Conservation (phyloP, 2,113 vertebrate genomes). For the Suncus etruscus region DNA sequence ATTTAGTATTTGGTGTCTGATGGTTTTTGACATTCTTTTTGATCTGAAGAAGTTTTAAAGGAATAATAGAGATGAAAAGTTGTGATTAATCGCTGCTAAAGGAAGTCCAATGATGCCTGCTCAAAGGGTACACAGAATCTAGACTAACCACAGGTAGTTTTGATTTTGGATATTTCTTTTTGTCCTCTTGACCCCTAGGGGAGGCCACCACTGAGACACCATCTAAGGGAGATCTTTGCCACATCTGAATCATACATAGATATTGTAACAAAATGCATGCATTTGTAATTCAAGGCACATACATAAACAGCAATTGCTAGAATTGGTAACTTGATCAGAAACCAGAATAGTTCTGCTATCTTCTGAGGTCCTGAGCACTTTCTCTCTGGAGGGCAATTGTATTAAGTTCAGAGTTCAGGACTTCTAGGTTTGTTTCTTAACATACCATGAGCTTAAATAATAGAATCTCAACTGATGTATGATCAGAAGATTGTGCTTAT, state of each 20-base stretch:
- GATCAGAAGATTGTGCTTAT: not conserved
- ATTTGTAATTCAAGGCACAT: not conserved
- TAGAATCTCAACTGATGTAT: not conserved
- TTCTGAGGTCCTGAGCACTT: not conserved
- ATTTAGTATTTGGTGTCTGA: not conserved
- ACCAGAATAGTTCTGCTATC: not conserved
- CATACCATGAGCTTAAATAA: not conserved
- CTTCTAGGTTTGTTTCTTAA: not conserved
- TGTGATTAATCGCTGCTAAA: not conserved
- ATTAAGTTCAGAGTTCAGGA: constrained; percentile 20
- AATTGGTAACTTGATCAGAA: not conserved
- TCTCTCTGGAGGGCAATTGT: constrained; percentile 25
- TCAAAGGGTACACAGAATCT: not conserved
- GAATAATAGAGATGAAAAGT: not conserved
- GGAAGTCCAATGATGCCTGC: not conserved
- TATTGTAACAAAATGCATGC: not conserved
- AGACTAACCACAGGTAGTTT: not conserved
- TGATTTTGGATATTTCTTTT: not conserved
- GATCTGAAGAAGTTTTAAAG: constrained; percentile 18
- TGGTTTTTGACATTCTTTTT: constrained; percentile 7
- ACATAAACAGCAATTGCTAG: not conserved
- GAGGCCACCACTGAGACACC: not conserved
- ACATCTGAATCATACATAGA: not conserved
- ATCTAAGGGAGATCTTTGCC: not conserved
- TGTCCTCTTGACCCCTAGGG: not conserved